These are phyloP conservation scores for Leptobrachium leishanense DNA, from an alignment of 2,113 vertebrate genomes.

Conservation along the genomic window DNA sequence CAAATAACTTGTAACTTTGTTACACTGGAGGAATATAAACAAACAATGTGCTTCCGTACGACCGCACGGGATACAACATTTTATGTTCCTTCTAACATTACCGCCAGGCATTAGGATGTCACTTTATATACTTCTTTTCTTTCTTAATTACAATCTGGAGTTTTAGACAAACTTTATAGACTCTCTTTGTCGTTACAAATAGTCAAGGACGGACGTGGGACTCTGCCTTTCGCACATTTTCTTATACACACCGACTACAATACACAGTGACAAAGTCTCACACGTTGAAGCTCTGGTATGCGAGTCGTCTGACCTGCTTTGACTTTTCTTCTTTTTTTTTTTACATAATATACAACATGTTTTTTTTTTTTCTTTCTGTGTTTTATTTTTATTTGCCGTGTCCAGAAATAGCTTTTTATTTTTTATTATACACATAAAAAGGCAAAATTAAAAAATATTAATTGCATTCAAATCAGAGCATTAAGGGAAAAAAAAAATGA, in stretches of 20 bases:
- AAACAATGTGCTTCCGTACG: too few relatives aligned
- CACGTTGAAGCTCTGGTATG: constrained; percentile 81
- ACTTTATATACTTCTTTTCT: too few relatives aligned
- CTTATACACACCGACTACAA: constrained; percentile 87
- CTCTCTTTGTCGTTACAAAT: too few relatives aligned
- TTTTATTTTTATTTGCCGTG: constrained; percentile 76
- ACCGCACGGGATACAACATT: too few relatives aligned
- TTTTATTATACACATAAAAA: constrained; percentile 77
- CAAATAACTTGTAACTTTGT: too few relatives aligned
- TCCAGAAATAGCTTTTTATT: constrained; percentile 78
- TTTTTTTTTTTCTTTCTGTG: constrained; percentile 63
- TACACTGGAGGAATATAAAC: constrained; percentile 4
- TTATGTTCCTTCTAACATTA: too few relatives aligned
- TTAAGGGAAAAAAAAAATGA: neutral
- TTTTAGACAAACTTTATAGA: too few relatives aligned
- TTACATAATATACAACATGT: constrained; percentile 94
- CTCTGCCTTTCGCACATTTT: constrained; percentile 86
- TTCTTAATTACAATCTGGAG: too few relatives aligned
- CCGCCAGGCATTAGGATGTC: too few relatives aligned
- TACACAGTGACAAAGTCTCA: constrained; percentile 81
- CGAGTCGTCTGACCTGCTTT: neutral
- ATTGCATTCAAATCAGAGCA: constrained; percentile 18
- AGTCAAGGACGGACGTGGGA: neutral
- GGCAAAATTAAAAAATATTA: neutral
- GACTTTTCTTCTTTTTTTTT: constrained; percentile 64